These are phyloP conservation scores for Hystrix cristata DNA, from an alignment of 2,113 vertebrate genomes.

Conservation along the genomic window DNA sequence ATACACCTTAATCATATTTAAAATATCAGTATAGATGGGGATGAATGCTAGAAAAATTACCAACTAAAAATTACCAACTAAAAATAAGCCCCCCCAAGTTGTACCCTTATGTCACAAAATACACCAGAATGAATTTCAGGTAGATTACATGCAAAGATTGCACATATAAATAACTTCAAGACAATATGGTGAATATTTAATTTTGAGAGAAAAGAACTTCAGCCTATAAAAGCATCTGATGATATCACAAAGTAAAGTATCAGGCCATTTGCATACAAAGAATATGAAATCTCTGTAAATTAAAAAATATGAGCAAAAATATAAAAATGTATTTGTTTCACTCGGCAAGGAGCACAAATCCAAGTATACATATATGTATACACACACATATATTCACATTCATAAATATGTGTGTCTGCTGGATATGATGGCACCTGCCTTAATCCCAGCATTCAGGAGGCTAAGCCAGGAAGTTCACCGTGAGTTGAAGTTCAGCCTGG, in stretches of 20 bases:
- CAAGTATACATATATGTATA: not conserved
- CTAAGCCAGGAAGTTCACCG: not conserved
- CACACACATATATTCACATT: not conserved
- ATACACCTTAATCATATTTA: not conserved
- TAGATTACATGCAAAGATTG: not conserved
- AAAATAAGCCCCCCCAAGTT: not conserved
- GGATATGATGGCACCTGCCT: not conserved
- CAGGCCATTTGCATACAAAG: not conserved
- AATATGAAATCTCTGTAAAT: not conserved
- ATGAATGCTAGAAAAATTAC: not conserved
- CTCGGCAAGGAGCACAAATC: not conserved
- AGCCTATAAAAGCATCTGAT: slow-evolving; percentile 28
- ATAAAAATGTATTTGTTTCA: not conserved
- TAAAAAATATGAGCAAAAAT: not conserved
- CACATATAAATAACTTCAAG: not conserved
- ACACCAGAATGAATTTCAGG: not conserved
- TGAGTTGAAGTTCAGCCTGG: not conserved
- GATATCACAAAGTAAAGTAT: not conserved
- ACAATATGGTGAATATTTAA: not conserved
- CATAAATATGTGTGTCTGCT: not conserved
- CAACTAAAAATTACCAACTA: not conserved
- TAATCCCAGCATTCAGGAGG: not conserved
- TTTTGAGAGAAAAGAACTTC: slow-evolving; percentile 4
- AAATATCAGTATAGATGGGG: not conserved
- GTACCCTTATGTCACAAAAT: not conserved